A percentile compares a stretch with the other conserved stretches of the same genome.
Evolutionary conservation across 2,797 vertebrate genomes (phyloP).

Genomic region (Cyprinella venusta): DNA sequence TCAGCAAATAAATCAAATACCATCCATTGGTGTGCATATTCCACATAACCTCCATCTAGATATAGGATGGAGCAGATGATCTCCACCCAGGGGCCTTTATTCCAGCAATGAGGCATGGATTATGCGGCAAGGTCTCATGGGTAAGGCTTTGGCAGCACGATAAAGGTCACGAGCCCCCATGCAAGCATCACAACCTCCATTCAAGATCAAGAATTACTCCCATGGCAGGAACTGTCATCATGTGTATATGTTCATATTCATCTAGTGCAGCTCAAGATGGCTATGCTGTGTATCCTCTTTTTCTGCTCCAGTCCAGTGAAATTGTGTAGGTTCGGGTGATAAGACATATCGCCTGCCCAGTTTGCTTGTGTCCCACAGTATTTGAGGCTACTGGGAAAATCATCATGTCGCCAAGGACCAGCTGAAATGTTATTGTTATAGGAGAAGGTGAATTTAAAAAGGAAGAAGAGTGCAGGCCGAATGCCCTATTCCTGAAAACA

Average conservation of each 20-base stretch:
- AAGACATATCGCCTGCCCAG: not conserved
- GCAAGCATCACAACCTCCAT: constrained; percentile 35
- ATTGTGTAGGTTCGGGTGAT: not conserved
- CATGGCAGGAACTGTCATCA: constrained; percentile 13
- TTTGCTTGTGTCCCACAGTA: constrained; percentile 4
- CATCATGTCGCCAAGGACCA: constrained; percentile 7
- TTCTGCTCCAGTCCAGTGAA: not conserved
- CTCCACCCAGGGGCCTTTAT: constrained; percentile 55
- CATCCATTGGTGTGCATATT: not conserved
- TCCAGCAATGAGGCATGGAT: constrained; percentile 57
- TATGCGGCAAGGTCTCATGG: constrained; percentile 56
- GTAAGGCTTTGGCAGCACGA: constrained; percentile 54
- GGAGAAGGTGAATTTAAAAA: constrained; percentile 39
- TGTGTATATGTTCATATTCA: constrained; percentile 12
- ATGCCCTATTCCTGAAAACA: constrained; percentile 35
- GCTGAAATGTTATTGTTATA: constrained; percentile 49
- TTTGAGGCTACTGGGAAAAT: constrained; percentile 18
- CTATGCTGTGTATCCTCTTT: not conserved
- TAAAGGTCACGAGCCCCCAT: constrained; percentile 58
- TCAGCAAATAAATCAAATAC: not conserved
- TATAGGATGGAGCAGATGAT: constrained; percentile 55
- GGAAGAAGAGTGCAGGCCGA: constrained; percentile 48
- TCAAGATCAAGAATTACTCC: constrained; percentile 39
- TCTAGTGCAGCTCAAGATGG: constrained; percentile 12
- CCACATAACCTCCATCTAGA: constrained; percentile 18